Conservation (phyloP, 2,113 vertebrate species). For the Corvus moneduloides region DNA sequence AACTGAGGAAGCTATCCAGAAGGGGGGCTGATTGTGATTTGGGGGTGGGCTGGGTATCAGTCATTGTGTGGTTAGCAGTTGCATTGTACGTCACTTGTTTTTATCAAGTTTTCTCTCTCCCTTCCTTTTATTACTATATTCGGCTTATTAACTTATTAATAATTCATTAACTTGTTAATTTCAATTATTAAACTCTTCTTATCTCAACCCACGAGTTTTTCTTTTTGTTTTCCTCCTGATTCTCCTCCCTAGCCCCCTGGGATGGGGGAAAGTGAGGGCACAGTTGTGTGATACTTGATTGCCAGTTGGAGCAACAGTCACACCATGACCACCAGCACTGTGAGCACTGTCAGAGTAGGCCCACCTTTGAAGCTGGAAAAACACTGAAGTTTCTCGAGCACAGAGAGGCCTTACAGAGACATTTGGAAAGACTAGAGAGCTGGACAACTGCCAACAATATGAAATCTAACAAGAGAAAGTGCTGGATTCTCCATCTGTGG, state of each 20-base stretch:
- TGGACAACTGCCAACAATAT: rapidly evolving
- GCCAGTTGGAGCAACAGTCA: neutral
- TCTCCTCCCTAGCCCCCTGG: neutral
- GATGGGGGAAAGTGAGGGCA: neutral
- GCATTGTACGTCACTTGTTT: neutral
- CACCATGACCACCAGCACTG: neutral
- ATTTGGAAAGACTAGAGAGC: neutral
- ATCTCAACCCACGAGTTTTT: rapidly evolving
- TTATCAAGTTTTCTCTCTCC: neutral
- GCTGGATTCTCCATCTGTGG: neutral
- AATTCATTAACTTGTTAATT: neutral
- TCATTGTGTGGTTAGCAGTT: neutral
- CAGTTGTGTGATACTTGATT: neutral
- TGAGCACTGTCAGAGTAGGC: neutral
- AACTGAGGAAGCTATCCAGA: neutral
- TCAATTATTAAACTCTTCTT: neutral
- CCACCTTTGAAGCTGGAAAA: neutral
- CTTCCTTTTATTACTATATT: neutral
- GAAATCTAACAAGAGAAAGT: neutral
- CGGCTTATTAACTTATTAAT: neutral
- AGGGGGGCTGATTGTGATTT: neutral
- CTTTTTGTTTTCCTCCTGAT: neutral
- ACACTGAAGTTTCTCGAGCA: rapidly evolving
- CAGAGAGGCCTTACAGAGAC: neutral
- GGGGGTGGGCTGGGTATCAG: neutral